These are phyloP conservation scores for Lucifuga dentata DNA, from an alignment of 2,113 vertebrate species.

Conservation along the genomic window DNA sequence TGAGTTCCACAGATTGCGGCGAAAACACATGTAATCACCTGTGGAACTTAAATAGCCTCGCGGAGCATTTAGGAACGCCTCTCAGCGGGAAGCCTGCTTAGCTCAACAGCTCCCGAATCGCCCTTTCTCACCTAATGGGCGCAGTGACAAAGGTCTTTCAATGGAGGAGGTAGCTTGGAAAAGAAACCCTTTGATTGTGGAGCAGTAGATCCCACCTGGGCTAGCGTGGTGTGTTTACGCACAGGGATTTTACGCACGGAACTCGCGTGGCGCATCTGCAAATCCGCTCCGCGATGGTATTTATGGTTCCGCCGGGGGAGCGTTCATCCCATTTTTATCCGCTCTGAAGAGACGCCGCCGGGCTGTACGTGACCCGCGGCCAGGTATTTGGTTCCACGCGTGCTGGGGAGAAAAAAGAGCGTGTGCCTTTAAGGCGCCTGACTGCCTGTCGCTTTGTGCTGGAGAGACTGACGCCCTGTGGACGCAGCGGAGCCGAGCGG, in stretches of 20 bases:
- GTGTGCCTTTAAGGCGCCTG: slow-evolving; percentile 82
- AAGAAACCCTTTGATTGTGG: not conserved
- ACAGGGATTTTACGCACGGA: not conserved
- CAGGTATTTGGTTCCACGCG: slow-evolving; percentile 42
- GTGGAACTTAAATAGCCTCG: slow-evolving; percentile 22
- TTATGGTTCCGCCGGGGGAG: not conserved
- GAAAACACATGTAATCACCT: slow-evolving; percentile 35
- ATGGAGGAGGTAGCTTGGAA: slow-evolving; percentile 28
- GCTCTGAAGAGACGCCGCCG: not conserved
- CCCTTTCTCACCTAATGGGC: slow-evolving; percentile 65
- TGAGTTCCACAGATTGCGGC: not conserved
- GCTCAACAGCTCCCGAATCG: slow-evolving; percentile 56
- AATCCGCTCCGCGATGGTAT: not conserved
- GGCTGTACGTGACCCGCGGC: slow-evolving; percentile 30
- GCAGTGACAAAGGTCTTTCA: slow-evolving; percentile 56
- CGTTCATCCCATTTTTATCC: not conserved
- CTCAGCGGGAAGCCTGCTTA: slow-evolving; percentile 50
- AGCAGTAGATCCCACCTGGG: slow-evolving; percentile 7
- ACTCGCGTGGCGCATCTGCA: not conserved
- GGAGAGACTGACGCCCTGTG: slow-evolving; percentile 79
- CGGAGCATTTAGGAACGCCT: slow-evolving; percentile 1
- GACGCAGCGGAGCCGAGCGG: slow-evolving; percentile 74
- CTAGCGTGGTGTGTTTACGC: too few species aligned
- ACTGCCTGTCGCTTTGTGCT: slow-evolving; percentile 75
- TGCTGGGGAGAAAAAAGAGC: slow-evolving; percentile 66